A percentile compares a stretch with the other conserved stretches of the same genome.
Conservation (phyloP, 2,888 invertebrate species). For the Anoplius nigerrimus region DNA sequence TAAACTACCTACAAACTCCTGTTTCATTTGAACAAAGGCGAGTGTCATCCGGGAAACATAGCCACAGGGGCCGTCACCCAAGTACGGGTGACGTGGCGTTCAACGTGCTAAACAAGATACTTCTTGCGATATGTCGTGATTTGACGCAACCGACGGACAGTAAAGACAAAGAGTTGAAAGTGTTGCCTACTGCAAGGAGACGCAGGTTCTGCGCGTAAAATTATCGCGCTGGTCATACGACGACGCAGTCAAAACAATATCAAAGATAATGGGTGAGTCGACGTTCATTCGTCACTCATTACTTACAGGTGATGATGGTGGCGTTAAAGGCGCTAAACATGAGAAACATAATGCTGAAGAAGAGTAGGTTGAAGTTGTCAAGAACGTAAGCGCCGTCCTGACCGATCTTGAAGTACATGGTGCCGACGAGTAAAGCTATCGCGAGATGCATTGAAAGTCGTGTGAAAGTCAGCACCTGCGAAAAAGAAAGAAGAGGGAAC, state of each 20-base stretch:
- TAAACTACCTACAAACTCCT: too few relatives aligned
- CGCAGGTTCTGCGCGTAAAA: too few relatives aligned
- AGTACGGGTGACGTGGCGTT: not conserved
- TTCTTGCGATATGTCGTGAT: not conserved
- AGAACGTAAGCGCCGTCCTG: conserved; percentile 87
- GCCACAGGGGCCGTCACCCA: too few relatives aligned
- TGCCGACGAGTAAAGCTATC: conserved; percentile 89
- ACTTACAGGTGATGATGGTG: conserved; percentile 93
- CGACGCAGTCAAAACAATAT: too few relatives aligned
- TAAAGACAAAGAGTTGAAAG: too few relatives aligned
- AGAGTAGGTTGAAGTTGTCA: conserved; percentile 92
- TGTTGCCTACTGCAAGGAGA: too few relatives aligned
- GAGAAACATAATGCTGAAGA: conserved; percentile 94
- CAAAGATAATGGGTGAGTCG: too few relatives aligned
- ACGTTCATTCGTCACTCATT: not conserved
- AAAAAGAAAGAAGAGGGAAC: not conserved
- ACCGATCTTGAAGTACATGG: conserved; percentile 91
- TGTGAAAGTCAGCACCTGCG: conserved; percentile 84
- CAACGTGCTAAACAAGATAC: not conserved
- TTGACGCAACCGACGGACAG: not conserved
- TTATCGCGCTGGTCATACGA: too few relatives aligned
- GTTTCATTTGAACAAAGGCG: too few relatives aligned
- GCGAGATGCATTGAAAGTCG: conserved; percentile 86
- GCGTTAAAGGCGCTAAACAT: conserved; percentile 96
- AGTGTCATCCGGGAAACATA: too few relatives aligned